Base-by-base conservation (phyloP, 35 echinoderm and acorn worm genomes). In the Holothuria glaberrima region DNA sequence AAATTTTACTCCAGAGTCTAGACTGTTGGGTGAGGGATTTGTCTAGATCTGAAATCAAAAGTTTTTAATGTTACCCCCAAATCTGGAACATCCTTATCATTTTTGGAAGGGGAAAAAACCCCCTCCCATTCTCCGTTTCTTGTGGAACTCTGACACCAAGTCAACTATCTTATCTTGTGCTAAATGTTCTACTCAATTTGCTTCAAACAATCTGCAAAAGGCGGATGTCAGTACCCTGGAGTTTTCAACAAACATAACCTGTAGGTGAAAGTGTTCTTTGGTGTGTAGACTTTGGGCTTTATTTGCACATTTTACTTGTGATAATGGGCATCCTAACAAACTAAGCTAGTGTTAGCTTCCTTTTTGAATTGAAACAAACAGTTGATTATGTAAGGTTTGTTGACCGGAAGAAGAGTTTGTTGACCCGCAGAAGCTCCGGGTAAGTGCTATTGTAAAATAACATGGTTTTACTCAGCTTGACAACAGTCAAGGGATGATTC, bases 351-450 rank as follows among this genome's bases (percentile, higher is more conserved):
- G 25, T n/a, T 31, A n/a, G 21, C 71, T 45, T n/a, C 33, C 71
- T 75, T 38, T 35, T 5, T 75, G 71, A 75, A 75, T 34, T 18
- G 0, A 69, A 75, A 75, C 71, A 75, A 75, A 34, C 12, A 13
- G 44, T 35, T 75, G 71, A 75, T 75, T 17, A 75, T 75, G 71
- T 75, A 75, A 75, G 71, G 19, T 12, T 75, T 75, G 71, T 75
- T 75, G 28, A 21, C 9, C 25, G 7, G 25, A 33, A 33, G 10
- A n/a, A n/a, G n/a, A n/a, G 19, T 12, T 75, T 75, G 71, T 75
- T 75, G 28, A 21, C 9, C 25, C 6, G 25, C 12, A 33, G 10
- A n/a, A n/a, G 0, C 12, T 48, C 41, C 18, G 29, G 21, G 44
- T 41, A 14, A 75, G 21, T 21, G 0, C 9, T 41, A 34, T 38